Conservation (phyloP, 2,888 invertebrate genomes). For the Mythimna vitellina region DNA sequence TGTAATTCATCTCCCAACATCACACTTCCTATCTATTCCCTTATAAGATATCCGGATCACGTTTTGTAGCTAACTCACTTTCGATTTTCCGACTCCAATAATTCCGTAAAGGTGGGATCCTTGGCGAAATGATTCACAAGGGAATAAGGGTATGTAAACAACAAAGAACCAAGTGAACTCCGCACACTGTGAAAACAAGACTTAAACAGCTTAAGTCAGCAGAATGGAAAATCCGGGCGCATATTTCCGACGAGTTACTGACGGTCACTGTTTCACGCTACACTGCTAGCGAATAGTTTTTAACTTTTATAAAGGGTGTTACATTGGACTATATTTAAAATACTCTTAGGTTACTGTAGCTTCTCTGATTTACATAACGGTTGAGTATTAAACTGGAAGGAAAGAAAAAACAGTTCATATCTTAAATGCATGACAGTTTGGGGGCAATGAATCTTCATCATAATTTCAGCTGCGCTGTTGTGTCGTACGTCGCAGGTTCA, state of each 20-base stretch:
- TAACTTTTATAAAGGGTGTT: background rate
- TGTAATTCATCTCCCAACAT: conserved; percentile 7
- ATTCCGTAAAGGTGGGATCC: conserved; percentile 40
- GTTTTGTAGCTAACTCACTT: conserved; percentile 41
- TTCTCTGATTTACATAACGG: background rate
- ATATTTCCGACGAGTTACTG: background rate
- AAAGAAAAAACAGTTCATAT: too few relatives aligned
- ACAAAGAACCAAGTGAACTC: conserved; percentile 30
- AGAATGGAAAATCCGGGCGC: conserved; percentile 29
- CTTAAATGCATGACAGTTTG: too few relatives aligned
- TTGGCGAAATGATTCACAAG: conserved; percentile 25
- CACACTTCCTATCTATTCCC: background rate
- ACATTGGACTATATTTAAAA: background rate
- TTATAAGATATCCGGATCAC: conserved; percentile 44
- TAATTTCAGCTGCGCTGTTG: too few relatives aligned
- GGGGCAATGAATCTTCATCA: too few relatives aligned
- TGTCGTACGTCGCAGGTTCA: too few relatives aligned
- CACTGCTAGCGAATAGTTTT: background rate
- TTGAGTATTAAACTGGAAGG: background rate
- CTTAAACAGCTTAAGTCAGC: conserved; percentile 13
- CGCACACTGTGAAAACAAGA: conserved; percentile 11
- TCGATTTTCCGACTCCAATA: conserved; percentile 31
- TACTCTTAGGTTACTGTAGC: background rate
- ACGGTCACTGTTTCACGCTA: background rate
- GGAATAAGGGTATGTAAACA: conserved; percentile 25